A percentile compares a stretch with the other conserved stretches of the same genome.
Evolutionary conservation across 1,140 invertebrate species (phyloP).

Genomic region (Ooceraea biroi): DNA sequence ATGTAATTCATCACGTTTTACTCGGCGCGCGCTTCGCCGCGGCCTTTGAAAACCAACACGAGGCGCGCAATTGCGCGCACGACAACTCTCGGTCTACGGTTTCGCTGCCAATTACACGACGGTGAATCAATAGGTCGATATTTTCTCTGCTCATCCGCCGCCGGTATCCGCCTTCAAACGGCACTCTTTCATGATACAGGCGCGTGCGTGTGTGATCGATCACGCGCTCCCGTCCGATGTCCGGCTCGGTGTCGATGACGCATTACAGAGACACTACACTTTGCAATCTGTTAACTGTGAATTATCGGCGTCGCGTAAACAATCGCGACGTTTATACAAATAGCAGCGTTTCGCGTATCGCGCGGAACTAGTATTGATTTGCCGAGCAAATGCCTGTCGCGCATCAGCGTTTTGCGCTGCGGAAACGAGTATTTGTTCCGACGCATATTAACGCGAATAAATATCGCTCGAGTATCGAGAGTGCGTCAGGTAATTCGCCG

Average conservation of each 20-base stretch:
- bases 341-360: constrained; percentile 2
- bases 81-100: constrained; percentile 1
- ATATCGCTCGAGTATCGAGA: constrained; percentile 6
- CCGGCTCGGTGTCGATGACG: constrained; percentile 19
- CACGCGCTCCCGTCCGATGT: neutral
- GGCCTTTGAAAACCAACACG: neutral
- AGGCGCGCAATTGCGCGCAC: neutral
- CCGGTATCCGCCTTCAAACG: constrained; percentile 35
- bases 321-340: constrained; percentile 42
- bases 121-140: constrained; percentile 59
- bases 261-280: constrained; percentile 22
- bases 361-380: neutral
- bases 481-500: neutral
- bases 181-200: constrained; percentile 18
- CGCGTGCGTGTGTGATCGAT: constrained; percentile 36
- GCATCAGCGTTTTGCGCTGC: constrained; percentile 8
- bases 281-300: constrained; percentile 45
- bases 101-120: constrained; percentile 62
- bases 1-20: constrained; percentile 4
- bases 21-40: neutral
- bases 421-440: neutral
- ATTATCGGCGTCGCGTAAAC: constrained; percentile 36
- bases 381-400: neutral
- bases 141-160: constrained; percentile 33
- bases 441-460: constrained; percentile 26